Conservation (phyloP, 2,113 vertebrate species). For the Mobula hypostoma region DNA sequence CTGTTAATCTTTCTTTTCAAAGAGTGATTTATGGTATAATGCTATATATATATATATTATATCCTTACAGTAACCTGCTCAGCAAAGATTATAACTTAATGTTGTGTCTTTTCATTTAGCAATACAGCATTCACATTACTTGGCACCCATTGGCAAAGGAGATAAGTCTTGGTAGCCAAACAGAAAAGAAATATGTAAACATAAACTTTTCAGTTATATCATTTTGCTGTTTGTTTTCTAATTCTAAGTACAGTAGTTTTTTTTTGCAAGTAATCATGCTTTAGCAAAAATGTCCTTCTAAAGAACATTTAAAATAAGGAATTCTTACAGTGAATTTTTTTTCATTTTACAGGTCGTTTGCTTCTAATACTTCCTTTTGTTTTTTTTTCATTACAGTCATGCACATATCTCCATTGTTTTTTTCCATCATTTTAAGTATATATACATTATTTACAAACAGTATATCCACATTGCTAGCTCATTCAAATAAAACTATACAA, state of each 20-base stretch:
- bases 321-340: conserved; percentile 98
- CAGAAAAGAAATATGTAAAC: conserved; percentile 82
- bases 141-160: conserved; percentile 95
- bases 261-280: conserved; percentile 98
- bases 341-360: conserved; percentile 98
- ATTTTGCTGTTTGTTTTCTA: conserved; percentile 89
- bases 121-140: conserved; percentile 96
- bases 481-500: conserved; percentile 99
- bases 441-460: conserved; percentile 99
- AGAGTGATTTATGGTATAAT: conserved; percentile 75
- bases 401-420: conserved; percentile 82
- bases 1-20: conserved; percentile 52
- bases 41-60: conserved; percentile 65
- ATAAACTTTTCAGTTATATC: conserved; percentile 80
- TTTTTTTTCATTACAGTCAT: conserved; percentile 89
- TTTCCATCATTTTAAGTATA: conserved; percentile 66
- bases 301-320: conserved; percentile 99
- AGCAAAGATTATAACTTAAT: conserved; percentile 82
- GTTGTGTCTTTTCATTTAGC: conserved; percentile 68
- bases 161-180: conserved; percentile 86
- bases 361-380: conserved; percentile 94
- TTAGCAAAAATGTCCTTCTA: conserved; percentile 98
- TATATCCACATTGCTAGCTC: conserved; percentile 93
- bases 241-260: conserved; percentile 95
- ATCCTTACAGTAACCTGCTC: conserved; percentile 86